Evolutionary conservation across 2,888 invertebrate species (phyloP), one percentile per base, ranked within the genome.

Genomic region (Dryadula phaetusa): DNA sequence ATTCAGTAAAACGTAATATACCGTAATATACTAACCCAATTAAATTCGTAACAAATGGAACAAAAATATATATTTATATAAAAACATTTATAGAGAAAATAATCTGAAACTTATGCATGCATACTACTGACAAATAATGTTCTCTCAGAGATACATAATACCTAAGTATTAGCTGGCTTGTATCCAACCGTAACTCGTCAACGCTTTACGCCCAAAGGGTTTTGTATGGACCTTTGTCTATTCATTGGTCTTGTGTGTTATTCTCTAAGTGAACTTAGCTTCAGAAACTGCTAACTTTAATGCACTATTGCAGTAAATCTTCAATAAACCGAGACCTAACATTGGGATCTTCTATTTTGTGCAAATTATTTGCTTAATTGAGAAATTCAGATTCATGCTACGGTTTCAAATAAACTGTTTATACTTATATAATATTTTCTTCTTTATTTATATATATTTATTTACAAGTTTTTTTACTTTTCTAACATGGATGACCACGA

Each of bases 181-280:
- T 70, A 71, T 53, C 69, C 67, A 67, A 69, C 69, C 66, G 67
- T 71, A 70, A 66, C 71, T 72, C 72, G 67, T 67, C 64, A 53
- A 47, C 65, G 69, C 69, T 67, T 70, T 73, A 71, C 67, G 71
- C 66, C 71, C 62, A 56, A 66, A 69, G 71, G 67, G 67, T 67
- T 70, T 67, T 71, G 70, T 73, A 69, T 67, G 69, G 62, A 63
- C 66, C 56, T 64, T 69, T 73, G 60, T 68, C 72, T 69, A 72
- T 72, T 72, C 73, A 72, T 69, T 65, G 64, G 28, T 65, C 68
- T 68, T 68, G 67, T 68, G 67, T 64, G 62, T 66, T 67, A 65
- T 67, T 66, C 60, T 61, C 58, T 66, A 66, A 70, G 56, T 67
- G 66, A 69, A 64, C 47, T 58, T 53, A 68, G 65, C 66, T 70